These are phyloP conservation scores for Syrmaticus mikado DNA, from an alignment of 2,113 vertebrate genomes.

Conservation along the genomic window DNA sequence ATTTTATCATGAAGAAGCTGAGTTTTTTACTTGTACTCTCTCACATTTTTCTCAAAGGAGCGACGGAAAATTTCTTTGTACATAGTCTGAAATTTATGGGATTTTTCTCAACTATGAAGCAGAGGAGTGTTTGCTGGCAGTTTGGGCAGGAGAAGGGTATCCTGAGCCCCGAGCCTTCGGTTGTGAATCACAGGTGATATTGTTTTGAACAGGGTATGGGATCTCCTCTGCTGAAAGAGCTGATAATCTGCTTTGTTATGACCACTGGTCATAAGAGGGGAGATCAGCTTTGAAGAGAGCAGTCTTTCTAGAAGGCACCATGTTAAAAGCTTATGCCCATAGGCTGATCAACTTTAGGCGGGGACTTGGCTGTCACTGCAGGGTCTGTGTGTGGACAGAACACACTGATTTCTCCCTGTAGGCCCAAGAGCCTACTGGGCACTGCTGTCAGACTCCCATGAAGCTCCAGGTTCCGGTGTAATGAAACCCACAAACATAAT, in stretches of 20 bases:
- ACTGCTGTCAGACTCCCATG: neutral
- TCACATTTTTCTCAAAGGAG: neutral
- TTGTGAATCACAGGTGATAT: neutral
- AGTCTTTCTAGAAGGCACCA: constrained; percentile 4
- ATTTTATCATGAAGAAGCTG: neutral
- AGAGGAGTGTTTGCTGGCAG: neutral
- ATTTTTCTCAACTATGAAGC: neutral
- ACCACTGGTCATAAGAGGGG: neutral
- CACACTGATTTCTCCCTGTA: neutral
- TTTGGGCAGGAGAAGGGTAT: neutral
- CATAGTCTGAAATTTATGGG: neutral
- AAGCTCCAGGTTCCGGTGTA: neutral
- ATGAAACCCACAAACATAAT: neutral
- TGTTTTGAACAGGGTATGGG: neutral
- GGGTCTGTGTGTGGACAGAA: neutral
- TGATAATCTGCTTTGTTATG: constrained; percentile 15
- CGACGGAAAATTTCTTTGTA: constrained; percentile 1
- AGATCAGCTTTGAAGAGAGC: constrained; percentile 19
- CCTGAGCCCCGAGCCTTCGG: neutral
- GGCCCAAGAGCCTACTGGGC: neutral
- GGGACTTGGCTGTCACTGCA: neutral
- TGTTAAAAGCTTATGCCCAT: neutral
- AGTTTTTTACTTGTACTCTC: neutral
- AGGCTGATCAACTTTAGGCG: neutral
- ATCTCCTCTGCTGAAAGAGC: neutral